Evolutionary conservation across 2,797 vertebrate species (phyloP), one percentile per base, ranked within the genome.

Genomic region (Argyrosomus regius): DNA sequence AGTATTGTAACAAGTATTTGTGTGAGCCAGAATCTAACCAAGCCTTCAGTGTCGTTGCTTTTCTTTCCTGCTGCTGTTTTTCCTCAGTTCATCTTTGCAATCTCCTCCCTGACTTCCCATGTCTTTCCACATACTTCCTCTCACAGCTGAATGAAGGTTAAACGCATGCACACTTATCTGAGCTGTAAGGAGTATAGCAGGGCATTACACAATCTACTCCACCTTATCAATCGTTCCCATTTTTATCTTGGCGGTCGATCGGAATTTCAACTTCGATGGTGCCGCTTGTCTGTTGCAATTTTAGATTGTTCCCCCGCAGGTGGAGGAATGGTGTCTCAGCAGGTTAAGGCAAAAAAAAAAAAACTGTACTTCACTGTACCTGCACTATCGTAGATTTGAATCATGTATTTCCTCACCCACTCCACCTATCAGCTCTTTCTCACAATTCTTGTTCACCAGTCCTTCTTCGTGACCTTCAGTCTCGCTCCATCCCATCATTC

Each of bases 211-310:
- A 83, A 86, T 89, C 85, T 50, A 20, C 82, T 75, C 61, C 56
- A 67, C 86, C 41, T 54, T 82, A 87, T 88, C 85, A 78, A 77
- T 74, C 79, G 45, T 63, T 72, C 41, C 72, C 60, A 66, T 76
- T 80, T 72, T 39, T 88, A 92, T 93, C 89, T 75, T 0, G 8
- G 10, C 24, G 3, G 50, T 68, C 57, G 5, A 90, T 90, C 88
- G 4, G 31, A 78, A 80, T 82, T 85, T 81, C 72, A 46, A 78
- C 80, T 62, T 71, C 66, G 52, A 85, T 49, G 84, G 73, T 62
- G 74, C 82, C 0, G 84, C 82, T 79, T 80, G 57, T 14, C 90
- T 79, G 91, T 92, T 93, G 91, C 80, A 91, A 93, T 92, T 39
- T 91, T 92, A 92, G 92, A 92, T 91, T 88, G 73, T n/a, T 20